phyloP scores from a whole-genome alignment of 2,113 vertebrate genomes.

The Cygnus atratus region DNA sequence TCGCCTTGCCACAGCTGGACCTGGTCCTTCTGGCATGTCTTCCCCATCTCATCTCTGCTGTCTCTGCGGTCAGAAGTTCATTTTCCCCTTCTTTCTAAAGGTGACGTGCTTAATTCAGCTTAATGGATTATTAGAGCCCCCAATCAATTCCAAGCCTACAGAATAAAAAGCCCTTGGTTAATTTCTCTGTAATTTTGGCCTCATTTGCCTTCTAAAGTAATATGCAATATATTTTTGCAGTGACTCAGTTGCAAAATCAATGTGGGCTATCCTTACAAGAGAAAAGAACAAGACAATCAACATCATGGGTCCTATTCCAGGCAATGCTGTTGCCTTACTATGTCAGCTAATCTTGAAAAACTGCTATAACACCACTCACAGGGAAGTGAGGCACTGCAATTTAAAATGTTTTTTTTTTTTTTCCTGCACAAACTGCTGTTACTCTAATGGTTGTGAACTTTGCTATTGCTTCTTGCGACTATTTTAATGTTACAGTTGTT shows the following conservation, averaged over 20 bases:
- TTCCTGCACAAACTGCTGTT: background rate
- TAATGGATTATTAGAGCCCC: background rate
- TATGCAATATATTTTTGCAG: constrained; percentile 5
- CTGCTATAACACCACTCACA: background rate
- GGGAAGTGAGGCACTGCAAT: background rate
- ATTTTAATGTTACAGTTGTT: background rate
- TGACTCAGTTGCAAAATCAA: background rate
- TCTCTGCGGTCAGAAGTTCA: background rate
- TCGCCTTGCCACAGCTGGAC: background rate
- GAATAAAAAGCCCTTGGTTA: background rate
- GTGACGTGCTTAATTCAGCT: background rate
- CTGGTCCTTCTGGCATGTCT: background rate
- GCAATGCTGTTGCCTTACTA: background rate
- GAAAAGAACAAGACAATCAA: background rate
- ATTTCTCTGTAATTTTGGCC: background rate
- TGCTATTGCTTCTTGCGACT: background rate
- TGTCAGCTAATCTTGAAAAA: constrained; percentile 1
- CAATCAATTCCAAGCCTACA: background rate
- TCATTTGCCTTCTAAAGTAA: constrained; percentile 33
- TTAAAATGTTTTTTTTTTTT: background rate
- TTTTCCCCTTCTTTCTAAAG: background rate
- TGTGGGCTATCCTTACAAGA: background rate
- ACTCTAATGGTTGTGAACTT: background rate
- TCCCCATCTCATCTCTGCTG: background rate
- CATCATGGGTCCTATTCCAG: background rate